Conservation (phyloP, 2,113 vertebrate genomes). For the Addax nasomaculatus region DNA sequence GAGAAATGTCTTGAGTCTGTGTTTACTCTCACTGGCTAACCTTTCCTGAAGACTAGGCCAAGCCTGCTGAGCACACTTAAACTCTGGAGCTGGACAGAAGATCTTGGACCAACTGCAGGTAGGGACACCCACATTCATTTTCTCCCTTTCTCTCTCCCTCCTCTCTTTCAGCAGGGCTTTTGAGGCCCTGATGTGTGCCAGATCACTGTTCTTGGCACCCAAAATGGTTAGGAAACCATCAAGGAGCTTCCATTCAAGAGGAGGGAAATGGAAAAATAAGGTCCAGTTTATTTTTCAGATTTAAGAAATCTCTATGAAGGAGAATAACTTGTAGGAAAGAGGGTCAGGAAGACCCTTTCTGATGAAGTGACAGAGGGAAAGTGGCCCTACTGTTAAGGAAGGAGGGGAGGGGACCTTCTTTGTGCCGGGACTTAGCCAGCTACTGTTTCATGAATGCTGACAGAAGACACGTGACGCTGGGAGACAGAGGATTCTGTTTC, state of each 20-base stretch:
- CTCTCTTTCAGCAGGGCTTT: neutral
- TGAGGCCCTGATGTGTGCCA: neutral
- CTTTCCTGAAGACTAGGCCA: neutral
- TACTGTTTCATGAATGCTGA: neutral
- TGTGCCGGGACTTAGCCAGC: neutral
- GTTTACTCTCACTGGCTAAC: neutral
- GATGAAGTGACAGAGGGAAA: neutral
- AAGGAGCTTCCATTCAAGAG: neutral
- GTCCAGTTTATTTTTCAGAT: neutral
- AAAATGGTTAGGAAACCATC: neutral
- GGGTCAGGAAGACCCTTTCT: neutral
- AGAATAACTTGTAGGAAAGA: neutral
- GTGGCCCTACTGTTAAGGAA: neutral
- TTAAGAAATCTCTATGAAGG: neutral
- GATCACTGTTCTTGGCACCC: neutral
- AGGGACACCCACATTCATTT: neutral
- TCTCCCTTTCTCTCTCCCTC: neutral
- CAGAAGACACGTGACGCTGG: neutral
- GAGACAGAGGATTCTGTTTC: neutral
- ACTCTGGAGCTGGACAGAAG: neutral
- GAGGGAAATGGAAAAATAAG: neutral
- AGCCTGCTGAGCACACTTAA: neutral
- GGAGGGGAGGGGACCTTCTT: neutral
- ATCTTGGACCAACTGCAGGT: neutral
- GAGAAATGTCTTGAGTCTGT: neutral